These are phyloP conservation scores for Hippasteria phrygiana DNA, from an alignment of 53 echinoderm and acorn worm species.

Conservation along the genomic window DNA sequence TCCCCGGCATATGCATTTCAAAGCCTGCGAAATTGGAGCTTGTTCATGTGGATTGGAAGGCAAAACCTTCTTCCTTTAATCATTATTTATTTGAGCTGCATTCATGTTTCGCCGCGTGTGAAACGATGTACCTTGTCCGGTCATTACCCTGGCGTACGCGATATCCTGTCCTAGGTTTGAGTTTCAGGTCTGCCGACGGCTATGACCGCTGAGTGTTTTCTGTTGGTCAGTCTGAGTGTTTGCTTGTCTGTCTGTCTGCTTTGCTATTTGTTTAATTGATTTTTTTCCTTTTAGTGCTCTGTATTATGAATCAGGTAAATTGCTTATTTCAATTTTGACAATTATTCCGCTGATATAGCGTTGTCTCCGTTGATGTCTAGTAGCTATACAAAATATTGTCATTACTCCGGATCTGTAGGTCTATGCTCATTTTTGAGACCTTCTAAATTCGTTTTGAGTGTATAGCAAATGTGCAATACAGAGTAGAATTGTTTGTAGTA, in stretches of 20 bases:
- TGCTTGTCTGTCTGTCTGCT: constrained; percentile 29
- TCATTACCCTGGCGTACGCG: neutral
- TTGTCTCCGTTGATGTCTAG: too few species aligned
- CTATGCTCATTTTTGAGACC: too few species aligned
- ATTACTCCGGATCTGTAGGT: too few species aligned
- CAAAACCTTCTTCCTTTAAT: neutral
- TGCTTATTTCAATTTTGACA: too few species aligned
- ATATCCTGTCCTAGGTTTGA: neutral
- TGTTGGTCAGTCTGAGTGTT: neutral
- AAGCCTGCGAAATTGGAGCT: neutral
- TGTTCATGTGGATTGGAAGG: neutral
- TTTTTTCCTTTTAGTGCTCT: neutral
- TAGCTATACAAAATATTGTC: too few species aligned
- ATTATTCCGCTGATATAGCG: too few species aligned
- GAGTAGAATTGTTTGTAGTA: too few species aligned
- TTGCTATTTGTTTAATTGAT: too few species aligned
- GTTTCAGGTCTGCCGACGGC: neutral
- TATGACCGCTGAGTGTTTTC: neutral
- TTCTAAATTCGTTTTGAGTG: too few species aligned
- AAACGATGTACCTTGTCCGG: neutral
- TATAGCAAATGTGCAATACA: too few species aligned
- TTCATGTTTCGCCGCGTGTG: constrained; percentile 5
- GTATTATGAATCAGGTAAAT: too few species aligned
- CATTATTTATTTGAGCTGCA: neutral
- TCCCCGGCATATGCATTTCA: neutral